Percentiles rank a stretch among this genome's conserved stretches.
phyloP scores from a whole-genome alignment of 37 sponge, comb jelly and placozoan genomes.

The Amphimedon queenslandica region DNA sequence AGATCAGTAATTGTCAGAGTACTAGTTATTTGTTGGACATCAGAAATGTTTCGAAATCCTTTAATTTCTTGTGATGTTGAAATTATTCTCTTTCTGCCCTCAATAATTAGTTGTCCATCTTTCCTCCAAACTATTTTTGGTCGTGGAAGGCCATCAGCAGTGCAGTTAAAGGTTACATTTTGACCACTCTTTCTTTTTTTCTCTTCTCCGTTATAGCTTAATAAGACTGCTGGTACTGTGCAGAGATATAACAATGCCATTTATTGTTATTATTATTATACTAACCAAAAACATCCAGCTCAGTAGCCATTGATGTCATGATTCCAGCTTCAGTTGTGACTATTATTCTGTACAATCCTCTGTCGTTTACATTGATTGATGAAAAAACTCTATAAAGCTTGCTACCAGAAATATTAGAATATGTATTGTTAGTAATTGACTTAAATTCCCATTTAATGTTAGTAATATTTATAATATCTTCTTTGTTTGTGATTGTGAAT shows the following conservation, averaged over 20 bases:
- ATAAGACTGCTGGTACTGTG: constrained; percentile 1
- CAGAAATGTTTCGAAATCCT: neutral
- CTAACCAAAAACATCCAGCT: constrained; percentile 17
- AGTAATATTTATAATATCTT: too few relatives aligned
- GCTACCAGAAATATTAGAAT: too few relatives aligned
- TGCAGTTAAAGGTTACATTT: constrained; percentile 11
- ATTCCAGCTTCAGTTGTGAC: neutral
- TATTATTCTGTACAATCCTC: neutral
- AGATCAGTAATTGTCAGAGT: constrained; percentile 11
- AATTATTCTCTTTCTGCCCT: neutral
- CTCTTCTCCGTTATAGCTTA: neutral
- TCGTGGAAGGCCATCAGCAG: constrained; percentile 30
- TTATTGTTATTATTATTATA: neutral
- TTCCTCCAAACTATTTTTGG: constrained; percentile 24
- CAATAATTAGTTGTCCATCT: neutral
- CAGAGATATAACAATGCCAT: neutral
- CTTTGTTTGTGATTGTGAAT: too few relatives aligned
- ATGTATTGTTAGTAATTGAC: too few relatives aligned
- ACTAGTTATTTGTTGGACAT: constrained; percentile 8
- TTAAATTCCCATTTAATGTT: too few relatives aligned
- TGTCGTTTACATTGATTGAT: too few relatives aligned
- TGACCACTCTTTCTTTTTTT: neutral
- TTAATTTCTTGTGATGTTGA: neutral
- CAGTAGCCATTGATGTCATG: neutral
- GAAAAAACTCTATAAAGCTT: too few relatives aligned